Evolutionary conservation across 2,888 invertebrate species (phyloP), one percentile per base, ranked within the genome.

Genomic region (Lymantria monacha): DNA sequence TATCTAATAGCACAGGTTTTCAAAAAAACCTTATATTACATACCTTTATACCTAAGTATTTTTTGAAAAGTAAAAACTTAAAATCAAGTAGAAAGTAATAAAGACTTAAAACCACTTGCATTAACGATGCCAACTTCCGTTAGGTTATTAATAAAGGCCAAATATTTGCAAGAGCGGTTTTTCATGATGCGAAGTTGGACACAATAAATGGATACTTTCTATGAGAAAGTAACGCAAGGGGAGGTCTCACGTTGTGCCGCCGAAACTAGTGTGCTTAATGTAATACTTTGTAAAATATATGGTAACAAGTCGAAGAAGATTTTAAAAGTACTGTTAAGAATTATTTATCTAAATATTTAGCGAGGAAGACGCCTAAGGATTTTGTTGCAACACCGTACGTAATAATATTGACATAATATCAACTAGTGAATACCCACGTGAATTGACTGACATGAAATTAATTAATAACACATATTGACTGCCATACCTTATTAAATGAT

Each of bases 181-280:
- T 42, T 30, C 30, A 22, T 38, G 30, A 44, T 14, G 22, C 31
- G n/a, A 42, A 31, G 31, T 37, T 8, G 46, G 46, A 44, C 42
- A 54, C 41, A 58, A 41, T 55, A 22, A 22, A 47, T 43, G 40
- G 51, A 54, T 46, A 55, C 57, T 68, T 69, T 69, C 65, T 69
- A 81, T 83, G 84, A 76, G 82, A 84, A 82, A 71, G 67, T 64
- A 48, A 53, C 59, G 30, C 44, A 44, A 55, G 62, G 64, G 76
- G 72, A 70, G 76, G 71, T 83, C 83, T 65, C 84, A 84, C 85
- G 82, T 65, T 61, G 49, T 49, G 49, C 58, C 53, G 57, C 43
- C 55, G 30, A 22, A 15, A 41, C 38, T 7, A 12, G 3, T 38
- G 38, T 38, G 38, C 3, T 38, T 38, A 38, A 36, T 36, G 36